A percentile compares a stretch with the other conserved stretches of the same genome.
Conservation (phyloP, 2,797 vertebrate genomes). For the Mionectes olivaceus region DNA sequence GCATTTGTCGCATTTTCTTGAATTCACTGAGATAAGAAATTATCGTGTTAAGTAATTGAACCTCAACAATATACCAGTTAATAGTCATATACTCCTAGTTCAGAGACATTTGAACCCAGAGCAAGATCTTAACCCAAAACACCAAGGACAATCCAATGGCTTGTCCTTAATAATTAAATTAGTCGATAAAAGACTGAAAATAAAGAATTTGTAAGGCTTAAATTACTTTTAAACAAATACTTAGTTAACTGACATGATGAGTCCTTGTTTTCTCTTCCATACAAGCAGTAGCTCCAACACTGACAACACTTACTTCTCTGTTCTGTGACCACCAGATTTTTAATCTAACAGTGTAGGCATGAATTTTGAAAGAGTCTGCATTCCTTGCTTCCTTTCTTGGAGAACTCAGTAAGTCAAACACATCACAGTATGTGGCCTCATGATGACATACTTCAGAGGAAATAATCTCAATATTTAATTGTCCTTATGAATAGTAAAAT, state of each 20-base stretch:
- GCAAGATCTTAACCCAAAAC: constrained; percentile 11
- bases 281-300: background rate
- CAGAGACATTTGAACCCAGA: background rate
- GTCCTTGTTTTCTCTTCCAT: constrained; percentile 8
- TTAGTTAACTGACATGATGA: background rate
- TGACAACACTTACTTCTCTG: background rate
- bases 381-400: background rate
- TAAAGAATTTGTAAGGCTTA: background rate
- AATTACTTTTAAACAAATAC: constrained; percentile 2
- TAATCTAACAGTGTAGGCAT: background rate
- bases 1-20: background rate
- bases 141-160: background rate
- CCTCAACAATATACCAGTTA: background rate
- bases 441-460: background rate
- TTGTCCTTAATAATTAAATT: constrained; percentile 37
- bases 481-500: background rate
- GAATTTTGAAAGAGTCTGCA: background rate
- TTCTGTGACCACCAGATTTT: background rate
- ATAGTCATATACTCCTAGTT: background rate
- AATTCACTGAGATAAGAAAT: background rate
- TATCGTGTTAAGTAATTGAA: background rate
- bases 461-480: constrained; percentile 48
- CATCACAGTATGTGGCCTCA: background rate
- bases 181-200: background rate
- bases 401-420: background rate